Percentiles rank a stretch among this genome's conserved stretches.
Evolutionary conservation across 1,140 invertebrate species (phyloP).

Genomic region (Nebria ingens): DNA sequence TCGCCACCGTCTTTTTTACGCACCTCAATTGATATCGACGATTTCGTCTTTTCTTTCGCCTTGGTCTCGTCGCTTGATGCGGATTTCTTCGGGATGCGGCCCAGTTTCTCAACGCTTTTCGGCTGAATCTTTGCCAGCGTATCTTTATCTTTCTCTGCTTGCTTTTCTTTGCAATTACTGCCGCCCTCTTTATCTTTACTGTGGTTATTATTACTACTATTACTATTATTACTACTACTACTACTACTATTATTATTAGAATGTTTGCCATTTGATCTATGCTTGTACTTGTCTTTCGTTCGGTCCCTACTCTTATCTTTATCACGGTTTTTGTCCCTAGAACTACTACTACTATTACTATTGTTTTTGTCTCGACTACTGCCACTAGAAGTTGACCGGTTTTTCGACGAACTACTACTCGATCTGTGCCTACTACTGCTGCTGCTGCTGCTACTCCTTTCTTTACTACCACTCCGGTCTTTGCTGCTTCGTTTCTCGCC

Average conservation of each 20-base stretch:
- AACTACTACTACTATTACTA: constrained; percentile 26
- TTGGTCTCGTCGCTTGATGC: constrained; percentile 32
- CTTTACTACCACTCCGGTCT: constrained; percentile 16
- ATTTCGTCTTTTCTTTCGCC: constrained; percentile 50
- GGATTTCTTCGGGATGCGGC: constrained; percentile 63
- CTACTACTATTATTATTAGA: constrained; percentile 34
- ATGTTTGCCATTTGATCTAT: constrained; percentile 33
- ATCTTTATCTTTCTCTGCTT: constrained; percentile 57
- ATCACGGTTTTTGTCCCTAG: constrained; percentile 25
- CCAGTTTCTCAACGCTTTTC: constrained; percentile 54
- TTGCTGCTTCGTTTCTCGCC: constrained; percentile 27
- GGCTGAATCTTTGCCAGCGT: constrained; percentile 52
- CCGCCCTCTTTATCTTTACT: constrained; percentile 38
- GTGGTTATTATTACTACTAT: constrained; percentile 31
- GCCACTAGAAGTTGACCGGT: constrained; percentile 21
- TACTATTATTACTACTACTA: constrained; percentile 34
- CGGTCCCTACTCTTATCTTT: constrained; percentile 26
- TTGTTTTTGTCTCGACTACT: constrained; percentile 29
- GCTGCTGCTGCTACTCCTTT: constrained; percentile 21
- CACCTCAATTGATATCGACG: constrained; percentile 69
- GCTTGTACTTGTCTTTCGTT: constrained; percentile 33
- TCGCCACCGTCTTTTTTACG: constrained; percentile 51
- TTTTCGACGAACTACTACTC: constrained; percentile 26
- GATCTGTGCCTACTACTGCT: constrained; percentile 29
- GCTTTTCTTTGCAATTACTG: constrained; percentile 35